Conservation (phyloP, 2,888 invertebrate species). For the Octodonta nipae region DNA sequence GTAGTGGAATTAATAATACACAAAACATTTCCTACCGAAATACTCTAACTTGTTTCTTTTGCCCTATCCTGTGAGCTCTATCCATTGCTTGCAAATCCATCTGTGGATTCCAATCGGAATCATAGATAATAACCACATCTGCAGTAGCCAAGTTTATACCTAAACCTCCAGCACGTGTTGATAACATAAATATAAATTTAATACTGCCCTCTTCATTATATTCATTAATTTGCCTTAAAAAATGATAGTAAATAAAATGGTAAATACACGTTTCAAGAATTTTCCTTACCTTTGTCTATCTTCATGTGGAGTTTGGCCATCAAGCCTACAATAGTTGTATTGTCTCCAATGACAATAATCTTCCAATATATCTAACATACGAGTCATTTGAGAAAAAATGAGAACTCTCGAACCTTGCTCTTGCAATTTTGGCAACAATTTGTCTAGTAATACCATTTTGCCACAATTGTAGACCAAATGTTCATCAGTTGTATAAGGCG, state of each 20-base stretch:
- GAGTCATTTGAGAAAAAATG: conserved; percentile 93
- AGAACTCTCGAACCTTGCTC: conserved; percentile 86
- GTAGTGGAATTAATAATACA: no score
- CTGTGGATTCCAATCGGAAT: conserved; percentile 99
- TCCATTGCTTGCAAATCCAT: conserved; percentile 96
- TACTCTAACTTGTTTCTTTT: conserved; percentile 77
- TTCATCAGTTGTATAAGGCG: conserved; percentile 91
- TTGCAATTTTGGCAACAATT: conserved; percentile 76
- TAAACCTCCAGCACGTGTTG: conserved; percentile 93
- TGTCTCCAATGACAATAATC: conserved; percentile 88
- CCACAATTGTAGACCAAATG: conserved; percentile 93
- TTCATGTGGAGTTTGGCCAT: conserved; percentile 95
- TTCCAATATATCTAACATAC: conserved; percentile 90
- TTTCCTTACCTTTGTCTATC: conserved; percentile 85
- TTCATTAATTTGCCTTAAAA: conserved; percentile 70
- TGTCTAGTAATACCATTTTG: conserved; percentile 91
- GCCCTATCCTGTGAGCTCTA: conserved; percentile 96
- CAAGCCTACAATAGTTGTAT: conserved; percentile 54
- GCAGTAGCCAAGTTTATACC: conserved; percentile 97
- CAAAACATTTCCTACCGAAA: conserved; percentile 32
- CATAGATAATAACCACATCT: conserved; percentile 92
- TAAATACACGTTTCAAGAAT: conserved; percentile 22
- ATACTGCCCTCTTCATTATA: conserved; percentile 80
- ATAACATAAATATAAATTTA: conserved; percentile 97
- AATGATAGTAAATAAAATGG: no score